phyloP scores from a whole-genome alignment of 2,113 vertebrate species.

The Phoxinus phoxinus region DNA sequence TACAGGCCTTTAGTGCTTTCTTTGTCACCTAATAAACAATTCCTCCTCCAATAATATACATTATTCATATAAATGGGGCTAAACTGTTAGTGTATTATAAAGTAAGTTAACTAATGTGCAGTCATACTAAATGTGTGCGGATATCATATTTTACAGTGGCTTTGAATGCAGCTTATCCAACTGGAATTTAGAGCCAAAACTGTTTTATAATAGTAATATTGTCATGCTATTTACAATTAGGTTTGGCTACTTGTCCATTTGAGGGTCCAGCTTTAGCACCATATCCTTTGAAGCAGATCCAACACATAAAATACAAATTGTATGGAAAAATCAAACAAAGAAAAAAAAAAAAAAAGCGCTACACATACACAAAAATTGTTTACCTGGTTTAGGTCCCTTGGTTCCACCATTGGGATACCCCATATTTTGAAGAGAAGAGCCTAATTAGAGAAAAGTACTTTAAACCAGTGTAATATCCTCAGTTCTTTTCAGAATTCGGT shows the following conservation, averaged over 20 bases:
- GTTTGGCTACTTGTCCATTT: neutral
- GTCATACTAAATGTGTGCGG: too few relatives aligned
- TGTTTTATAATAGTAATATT: neutral
- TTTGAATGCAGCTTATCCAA: neutral
- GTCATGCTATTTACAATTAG: neutral
- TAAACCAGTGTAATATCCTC: too few relatives aligned
- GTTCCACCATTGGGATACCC: slow-evolving; percentile 5
- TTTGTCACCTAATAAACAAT: neutral
- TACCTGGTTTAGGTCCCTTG: neutral
- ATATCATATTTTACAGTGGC: neutral
- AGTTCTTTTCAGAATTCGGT: too few relatives aligned
- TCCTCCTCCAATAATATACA: neutral
- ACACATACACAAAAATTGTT: neutral
- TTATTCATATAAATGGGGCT: neutral
- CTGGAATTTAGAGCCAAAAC: neutral
- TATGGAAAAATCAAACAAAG: neutral
- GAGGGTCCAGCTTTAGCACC: neutral
- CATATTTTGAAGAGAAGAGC: neutral
- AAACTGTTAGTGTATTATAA: neutral
- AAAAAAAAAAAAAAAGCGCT: neutral
- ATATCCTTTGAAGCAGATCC: neutral
- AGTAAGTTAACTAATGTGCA: too few relatives aligned
- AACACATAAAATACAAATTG: neutral
- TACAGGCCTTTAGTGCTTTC: neutral
- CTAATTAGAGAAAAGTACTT: neutral